phyloP scores from a whole-genome alignment of 2,888 invertebrate genomes.

The Pandemis corylana region DNA sequence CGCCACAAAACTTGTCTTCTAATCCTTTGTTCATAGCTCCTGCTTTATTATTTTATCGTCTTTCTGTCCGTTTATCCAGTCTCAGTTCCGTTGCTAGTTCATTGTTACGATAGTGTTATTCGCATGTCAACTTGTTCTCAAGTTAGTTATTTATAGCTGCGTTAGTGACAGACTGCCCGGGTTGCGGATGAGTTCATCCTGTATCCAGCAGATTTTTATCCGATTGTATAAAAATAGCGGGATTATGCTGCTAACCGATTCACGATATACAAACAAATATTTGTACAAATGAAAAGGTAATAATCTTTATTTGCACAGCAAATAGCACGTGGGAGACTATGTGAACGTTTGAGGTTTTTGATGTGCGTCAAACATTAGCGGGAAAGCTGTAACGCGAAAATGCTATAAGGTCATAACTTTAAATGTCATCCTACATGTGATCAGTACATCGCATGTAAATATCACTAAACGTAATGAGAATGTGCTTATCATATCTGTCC shows the following conservation, averaged over 20 bases:
- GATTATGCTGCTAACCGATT: background rate
- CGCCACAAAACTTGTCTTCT: background rate
- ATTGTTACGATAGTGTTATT: constrained; percentile 4
- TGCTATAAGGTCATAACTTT: no score
- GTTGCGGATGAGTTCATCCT: constrained; percentile 13
- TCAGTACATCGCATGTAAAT: no score
- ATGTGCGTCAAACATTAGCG: no score
- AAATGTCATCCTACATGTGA: no score
- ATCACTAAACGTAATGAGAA: no score
- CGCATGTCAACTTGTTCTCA: constrained; percentile 20
- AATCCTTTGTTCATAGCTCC: background rate
- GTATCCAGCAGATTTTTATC: background rate
- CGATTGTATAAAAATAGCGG: background rate
- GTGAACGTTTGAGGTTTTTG: no score
- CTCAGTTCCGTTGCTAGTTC: background rate
- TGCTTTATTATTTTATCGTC: background rate
- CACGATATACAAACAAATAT: no score
- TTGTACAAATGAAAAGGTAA: no score
- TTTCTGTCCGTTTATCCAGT: background rate
- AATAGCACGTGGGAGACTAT: no score
- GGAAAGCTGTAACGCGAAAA: no score
- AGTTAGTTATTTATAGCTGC: constrained; percentile 24
- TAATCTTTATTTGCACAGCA: no score
- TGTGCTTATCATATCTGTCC: no score
- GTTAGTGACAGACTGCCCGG: constrained; percentile 18